Conservation (phyloP, 2,113 vertebrate genomes). For the Solea solea region DNA sequence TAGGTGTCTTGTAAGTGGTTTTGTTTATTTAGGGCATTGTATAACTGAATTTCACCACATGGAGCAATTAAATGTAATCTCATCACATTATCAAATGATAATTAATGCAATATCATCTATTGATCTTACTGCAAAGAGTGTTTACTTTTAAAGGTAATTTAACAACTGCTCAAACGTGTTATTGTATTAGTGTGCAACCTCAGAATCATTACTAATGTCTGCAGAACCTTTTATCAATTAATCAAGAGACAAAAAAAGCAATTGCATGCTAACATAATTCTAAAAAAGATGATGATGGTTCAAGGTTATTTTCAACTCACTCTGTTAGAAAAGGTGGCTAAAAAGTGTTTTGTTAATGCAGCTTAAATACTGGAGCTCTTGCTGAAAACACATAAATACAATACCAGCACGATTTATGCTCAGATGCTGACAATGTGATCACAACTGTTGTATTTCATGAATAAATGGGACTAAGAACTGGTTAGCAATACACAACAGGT, state of each 20-base stretch:
- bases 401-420: not conserved
- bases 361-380: not conserved
- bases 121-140: not conserved
- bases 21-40: conserved; percentile 2
- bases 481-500: conserved; percentile 23
- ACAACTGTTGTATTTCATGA: conserved; percentile 15
- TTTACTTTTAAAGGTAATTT: not conserved
- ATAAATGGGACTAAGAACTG: conserved; percentile 19
- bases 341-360: not conserved
- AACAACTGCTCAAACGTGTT: not conserved
- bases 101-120: conserved; percentile 1
- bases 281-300: not conserved
- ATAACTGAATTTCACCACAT: conserved; percentile 6
- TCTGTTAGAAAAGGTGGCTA: too few species aligned
- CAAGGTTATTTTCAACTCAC: not conserved
- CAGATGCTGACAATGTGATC: conserved; percentile 4
- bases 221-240: too few species aligned
- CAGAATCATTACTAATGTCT: too few species aligned
- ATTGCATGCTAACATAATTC: not conserved
- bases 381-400: conserved; percentile 5
- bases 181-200: too few species aligned
- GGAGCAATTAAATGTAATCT: conserved; percentile 18
- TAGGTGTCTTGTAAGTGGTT: conserved; percentile 23
- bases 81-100: conserved; percentile 18
- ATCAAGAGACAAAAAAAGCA: not conserved